Evolutionary conservation across 2,797 vertebrate genomes (phyloP).

Genomic region (Diplodus sargus): DNA sequence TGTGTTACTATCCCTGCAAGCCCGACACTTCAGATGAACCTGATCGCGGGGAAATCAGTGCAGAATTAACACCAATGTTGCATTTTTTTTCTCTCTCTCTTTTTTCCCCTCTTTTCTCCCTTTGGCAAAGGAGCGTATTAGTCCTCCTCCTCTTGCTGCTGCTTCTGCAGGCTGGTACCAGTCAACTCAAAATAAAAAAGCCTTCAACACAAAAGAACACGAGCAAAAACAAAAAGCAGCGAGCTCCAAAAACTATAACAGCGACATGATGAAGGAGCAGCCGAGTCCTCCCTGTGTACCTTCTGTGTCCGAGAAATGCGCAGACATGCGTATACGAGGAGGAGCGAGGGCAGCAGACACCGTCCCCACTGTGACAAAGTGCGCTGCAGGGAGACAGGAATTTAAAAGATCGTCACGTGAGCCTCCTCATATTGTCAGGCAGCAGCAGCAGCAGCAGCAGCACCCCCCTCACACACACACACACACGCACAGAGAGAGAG

Average conservation of each 20-base stretch:
- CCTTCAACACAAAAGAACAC: conserved; percentile 16
- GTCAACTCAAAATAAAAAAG: conserved; percentile 51
- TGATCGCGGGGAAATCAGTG: conserved; percentile 19
- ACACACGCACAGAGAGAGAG: neutral
- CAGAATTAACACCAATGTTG: conserved; percentile 37
- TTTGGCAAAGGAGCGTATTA: conserved; percentile 27
- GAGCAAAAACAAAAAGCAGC: neutral
- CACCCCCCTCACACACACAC: conserved; percentile 7
- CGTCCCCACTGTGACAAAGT: conserved; percentile 74
- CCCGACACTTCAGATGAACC: conserved; percentile 9
- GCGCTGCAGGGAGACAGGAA: conserved; percentile 86
- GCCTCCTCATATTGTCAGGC: conserved; percentile 76
- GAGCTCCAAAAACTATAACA: conserved; percentile 63
- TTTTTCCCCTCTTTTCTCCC: neutral
- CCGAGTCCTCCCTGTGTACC: conserved; percentile 27
- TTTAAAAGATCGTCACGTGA: conserved; percentile 80
- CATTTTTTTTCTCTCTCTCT: conserved; percentile 60
- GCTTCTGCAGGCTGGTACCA: conserved; percentile 41
- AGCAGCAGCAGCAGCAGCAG: neutral
- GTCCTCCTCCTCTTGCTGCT: conserved; percentile 36
- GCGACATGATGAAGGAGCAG: conserved; percentile 67
- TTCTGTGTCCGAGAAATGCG: conserved; percentile 27
- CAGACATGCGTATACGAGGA: conserved; percentile 47
- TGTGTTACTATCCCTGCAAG: conserved; percentile 40
- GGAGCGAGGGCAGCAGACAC: conserved; percentile 12